These are phyloP conservation scores for Equus quagga DNA, from an alignment of 2,113 vertebrate species.

Conservation along the genomic window DNA sequence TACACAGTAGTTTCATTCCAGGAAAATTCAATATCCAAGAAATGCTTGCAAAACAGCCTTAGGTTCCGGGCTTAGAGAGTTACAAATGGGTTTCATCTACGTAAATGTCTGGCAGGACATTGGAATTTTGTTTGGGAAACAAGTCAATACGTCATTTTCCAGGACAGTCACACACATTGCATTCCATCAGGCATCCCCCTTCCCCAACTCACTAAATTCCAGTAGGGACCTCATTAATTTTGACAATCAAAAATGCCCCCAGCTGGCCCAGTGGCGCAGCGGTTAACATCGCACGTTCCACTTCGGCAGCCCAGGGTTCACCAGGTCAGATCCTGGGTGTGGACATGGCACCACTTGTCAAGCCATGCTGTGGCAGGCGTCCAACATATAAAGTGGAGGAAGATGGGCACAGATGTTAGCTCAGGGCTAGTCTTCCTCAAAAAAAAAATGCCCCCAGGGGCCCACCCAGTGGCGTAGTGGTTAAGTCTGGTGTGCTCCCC, in stretches of 20 bases:
- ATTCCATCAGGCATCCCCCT: background rate
- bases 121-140: background rate
- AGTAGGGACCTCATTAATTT: background rate
- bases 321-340: no score
- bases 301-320: no score
- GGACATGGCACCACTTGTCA: no score
- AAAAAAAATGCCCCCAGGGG: no score
- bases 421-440: no score
- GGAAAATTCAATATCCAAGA: slow-evolving; percentile 28
- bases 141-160: background rate
- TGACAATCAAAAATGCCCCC: background rate
- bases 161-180: background rate
- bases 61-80: background rate
- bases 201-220: background rate
- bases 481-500: no score
- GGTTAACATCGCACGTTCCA: no score
- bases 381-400: no score
- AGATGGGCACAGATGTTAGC: no score
- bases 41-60: background rate
- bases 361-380: no score
- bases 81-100: background rate
- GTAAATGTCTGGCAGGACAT: background rate
- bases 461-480: no score
- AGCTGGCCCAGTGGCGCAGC: background rate
- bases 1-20: background rate